Evolutionary conservation across 2,888 invertebrate genomes (phyloP), one percentile per base, ranked within the genome.

Genomic region (Xanthorhoe spadicearia): DNA sequence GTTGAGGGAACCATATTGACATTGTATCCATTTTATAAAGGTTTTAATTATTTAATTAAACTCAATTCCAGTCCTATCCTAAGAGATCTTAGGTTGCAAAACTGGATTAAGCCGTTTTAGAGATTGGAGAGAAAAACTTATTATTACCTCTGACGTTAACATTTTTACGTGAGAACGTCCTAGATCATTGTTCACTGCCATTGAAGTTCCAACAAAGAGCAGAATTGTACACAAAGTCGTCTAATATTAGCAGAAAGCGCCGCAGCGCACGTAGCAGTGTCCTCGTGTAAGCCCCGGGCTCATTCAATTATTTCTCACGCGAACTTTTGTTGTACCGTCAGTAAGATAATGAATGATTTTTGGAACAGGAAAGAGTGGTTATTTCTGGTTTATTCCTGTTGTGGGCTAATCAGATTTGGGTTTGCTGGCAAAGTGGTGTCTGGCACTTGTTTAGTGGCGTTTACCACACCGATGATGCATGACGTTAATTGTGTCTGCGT

Each of bases 291-390:
- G 70, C 64, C 61, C 54, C 38, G 15, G 64, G 71, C 58, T 49
- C 52, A 65, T 69, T 74, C 73, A 66, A 74, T 74, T 73, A 77
- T 72, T 81, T 82, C 82, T 78, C 81, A 82, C 83, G 80, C 74
- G 73, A 73, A 53, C 71, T 57, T 66, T 69, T 53, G 60, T 19
- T 49, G 80, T 79, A 79, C 75, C 38, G 69, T 46, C 52, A 73
- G 73, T 68, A 64, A 70, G 46, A 43, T 7, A 35, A 28, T 52
- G 7, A 5, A 10, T 23, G 13, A 3, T n/a, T 28, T 6, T n/a
- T 32, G 9, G 23, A 23, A 23, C 23, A 23, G 23, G n/a, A n/a
- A 23, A 23, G 23, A 23, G 23, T 23, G 23, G 2, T 23, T 23
- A 23, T 23, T 23, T 23, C 23, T 23, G 23, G 2, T 23, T n/a